Evolutionary conservation across 2,113 vertebrate species (phyloP).

Genomic region (Bubo scandiacus): DNA sequence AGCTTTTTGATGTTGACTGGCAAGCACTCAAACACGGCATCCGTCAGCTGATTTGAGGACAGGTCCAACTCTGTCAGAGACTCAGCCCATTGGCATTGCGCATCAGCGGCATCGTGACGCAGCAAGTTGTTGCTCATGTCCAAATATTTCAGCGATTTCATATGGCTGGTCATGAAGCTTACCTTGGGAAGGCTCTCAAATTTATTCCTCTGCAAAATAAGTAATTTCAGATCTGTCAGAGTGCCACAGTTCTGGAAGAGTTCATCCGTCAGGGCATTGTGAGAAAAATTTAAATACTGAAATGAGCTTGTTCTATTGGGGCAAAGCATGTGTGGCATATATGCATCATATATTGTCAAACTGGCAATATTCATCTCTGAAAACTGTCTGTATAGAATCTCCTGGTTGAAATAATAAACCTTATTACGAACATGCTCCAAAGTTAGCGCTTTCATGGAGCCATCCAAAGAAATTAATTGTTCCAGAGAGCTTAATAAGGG

Average conservation of each 20-base stretch:
- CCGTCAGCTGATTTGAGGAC: slow-evolving; percentile 78
- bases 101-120: slow-evolving; percentile 37
- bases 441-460: slow-evolving; percentile 71
- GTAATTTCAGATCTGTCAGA: slow-evolving; percentile 61
- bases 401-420: slow-evolving; percentile 76
- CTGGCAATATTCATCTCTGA: slow-evolving; percentile 79
- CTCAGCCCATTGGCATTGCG: slow-evolving; percentile 74
- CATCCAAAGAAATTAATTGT: neutral
- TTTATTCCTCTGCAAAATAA: slow-evolving; percentile 80
- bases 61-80: slow-evolving; percentile 78
- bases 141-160: slow-evolving; percentile 77
- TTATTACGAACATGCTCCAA: slow-evolving; percentile 12
- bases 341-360: slow-evolving; percentile 71
- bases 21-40: slow-evolving; percentile 81
- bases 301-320: slow-evolving; percentile 75
- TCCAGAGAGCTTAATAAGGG: neutral
- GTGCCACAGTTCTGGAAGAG: slow-evolving; percentile 81
- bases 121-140: slow-evolving; percentile 83
- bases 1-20: slow-evolving; percentile 71
- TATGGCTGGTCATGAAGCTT: slow-evolving; percentile 73
- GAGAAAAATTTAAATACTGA: slow-evolving; percentile 78
- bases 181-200: slow-evolving; percentile 76
- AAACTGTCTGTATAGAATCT: slow-evolving; percentile 75
- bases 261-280: slow-evolving; percentile 79
- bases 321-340: slow-evolving; percentile 86